Evolutionary conservation across 2,888 invertebrate species (phyloP).

Genomic region (Stramonita haemastoma): DNA sequence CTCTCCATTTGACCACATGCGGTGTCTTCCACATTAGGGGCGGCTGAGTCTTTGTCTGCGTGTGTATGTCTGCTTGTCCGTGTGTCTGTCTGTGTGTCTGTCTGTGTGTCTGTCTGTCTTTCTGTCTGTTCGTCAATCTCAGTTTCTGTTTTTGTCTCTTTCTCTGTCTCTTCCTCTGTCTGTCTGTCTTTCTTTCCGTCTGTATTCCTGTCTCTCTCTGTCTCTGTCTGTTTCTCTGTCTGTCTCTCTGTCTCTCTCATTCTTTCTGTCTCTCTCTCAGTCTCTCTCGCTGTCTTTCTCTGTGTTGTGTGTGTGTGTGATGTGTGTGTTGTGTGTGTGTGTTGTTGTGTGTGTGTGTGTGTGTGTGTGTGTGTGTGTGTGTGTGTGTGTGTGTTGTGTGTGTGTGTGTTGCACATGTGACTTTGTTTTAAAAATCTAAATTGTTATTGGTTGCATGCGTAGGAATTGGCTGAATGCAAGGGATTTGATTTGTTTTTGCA

Average conservation of each 20-base stretch:
- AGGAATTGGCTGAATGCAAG: no score
- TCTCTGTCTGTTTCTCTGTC: not conserved
- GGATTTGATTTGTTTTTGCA: no score
- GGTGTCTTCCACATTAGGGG: no score
- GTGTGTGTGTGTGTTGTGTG: not conserved
- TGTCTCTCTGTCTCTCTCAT: constrained; percentile 6
- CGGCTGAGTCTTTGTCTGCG: not conserved
- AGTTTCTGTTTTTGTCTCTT: not conserved
- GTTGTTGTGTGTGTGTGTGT: no score
- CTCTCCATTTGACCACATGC: no score
- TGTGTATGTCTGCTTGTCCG: not conserved
- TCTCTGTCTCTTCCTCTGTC: not conserved
- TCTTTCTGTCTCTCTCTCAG: not conserved
- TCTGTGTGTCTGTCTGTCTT: not conserved
- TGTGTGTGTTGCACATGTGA: no score
- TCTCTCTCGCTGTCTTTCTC: constrained; percentile 13
- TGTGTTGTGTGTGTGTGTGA: no score
- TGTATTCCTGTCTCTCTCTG: not conserved
- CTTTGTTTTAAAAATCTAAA: no score
- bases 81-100: not conserved
- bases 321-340: no score
- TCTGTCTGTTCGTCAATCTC: not conserved
- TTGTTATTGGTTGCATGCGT: no score
- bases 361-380: not conserved
- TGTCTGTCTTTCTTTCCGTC: not conserved